A percentile compares a stretch with the other conserved stretches of the same genome.
Conservation (phyloP, 2,888 invertebrate species). For the Chymomyza fuscimana region DNA sequence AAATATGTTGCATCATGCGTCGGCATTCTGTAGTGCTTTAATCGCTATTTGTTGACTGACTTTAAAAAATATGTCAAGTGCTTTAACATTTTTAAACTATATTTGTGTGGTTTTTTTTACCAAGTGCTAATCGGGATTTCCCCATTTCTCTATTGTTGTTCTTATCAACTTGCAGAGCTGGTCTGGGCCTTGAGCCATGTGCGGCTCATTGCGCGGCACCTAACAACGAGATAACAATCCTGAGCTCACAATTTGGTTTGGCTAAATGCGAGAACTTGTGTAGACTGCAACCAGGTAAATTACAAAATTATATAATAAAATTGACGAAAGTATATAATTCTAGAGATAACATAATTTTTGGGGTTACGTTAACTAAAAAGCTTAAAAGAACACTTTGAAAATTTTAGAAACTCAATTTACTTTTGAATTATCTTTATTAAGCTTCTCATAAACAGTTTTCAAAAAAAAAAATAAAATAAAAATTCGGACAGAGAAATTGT, state of each 20-base stretch:
- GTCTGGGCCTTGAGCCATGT: constrained; percentile 75
- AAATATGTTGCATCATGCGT: no score
- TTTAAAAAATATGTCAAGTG: background rate
- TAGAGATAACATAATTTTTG: no score
- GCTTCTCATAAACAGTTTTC: no score
- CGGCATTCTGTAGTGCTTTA: background rate
- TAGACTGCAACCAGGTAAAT: constrained; percentile 82
- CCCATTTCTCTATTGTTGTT: background rate
- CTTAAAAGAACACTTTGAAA: no score
- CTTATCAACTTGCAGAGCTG: constrained; percentile 69
- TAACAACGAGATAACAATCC: constrained; percentile 36
- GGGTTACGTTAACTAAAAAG: no score
- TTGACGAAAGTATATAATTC: no score
- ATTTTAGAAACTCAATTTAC: no score
- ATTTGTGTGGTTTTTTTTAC: background rate
- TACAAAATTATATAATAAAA: background rate
- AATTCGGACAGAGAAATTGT: no score
- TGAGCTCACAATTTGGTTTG: constrained; percentile 49
- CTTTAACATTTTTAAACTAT: background rate
- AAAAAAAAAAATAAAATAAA: no score
- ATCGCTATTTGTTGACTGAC: background rate
- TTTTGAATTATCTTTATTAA: no score
- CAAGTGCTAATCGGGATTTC: background rate
- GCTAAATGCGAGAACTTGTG: constrained; percentile 83
- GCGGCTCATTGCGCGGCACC: constrained; percentile 65